Conservation (phyloP, 2,797 vertebrate species). For the Sebastes steindachneri region DNA sequence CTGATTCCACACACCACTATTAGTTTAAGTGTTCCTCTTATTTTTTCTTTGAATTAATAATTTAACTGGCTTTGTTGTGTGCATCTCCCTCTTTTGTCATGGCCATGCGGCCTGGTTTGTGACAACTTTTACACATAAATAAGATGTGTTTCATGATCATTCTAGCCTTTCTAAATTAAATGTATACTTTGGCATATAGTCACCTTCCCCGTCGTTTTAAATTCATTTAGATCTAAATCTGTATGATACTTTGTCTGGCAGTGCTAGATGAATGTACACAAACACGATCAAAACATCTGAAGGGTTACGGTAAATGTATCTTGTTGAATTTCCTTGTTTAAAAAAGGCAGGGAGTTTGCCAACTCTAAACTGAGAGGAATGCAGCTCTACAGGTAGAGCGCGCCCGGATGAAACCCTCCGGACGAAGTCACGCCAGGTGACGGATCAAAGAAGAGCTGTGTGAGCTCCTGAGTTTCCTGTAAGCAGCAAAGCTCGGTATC, state of each 20-base stretch:
- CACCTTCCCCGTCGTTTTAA: neutral
- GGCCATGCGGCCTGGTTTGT: no score
- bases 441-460: slow-evolving; percentile 18
- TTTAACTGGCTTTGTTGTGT: no score
- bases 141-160: neutral
- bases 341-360: neutral
- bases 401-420: neutral
- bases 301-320: neutral
- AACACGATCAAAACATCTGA: neutral
- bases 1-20: no score
- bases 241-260: neutral
- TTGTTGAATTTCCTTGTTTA: slow-evolving; percentile 9
- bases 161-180: neutral
- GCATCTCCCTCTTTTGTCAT: no score
- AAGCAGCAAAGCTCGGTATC: slow-evolving; percentile 46
- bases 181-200: neutral
- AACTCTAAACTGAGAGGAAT: slow-evolving; percentile 40
- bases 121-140: neutral
- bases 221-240: neutral
- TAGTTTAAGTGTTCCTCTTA: no score
- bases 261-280: neutral
- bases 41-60: no score
- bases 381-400: slow-evolving; percentile 17
- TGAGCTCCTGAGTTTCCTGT: slow-evolving; percentile 47
- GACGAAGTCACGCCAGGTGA: slow-evolving; percentile 14